Evolutionary conservation across 1,140 invertebrate genomes (phyloP), one percentile per base, ranked within the genome.

Genomic region (Eriosoma lanigerum): DNA sequence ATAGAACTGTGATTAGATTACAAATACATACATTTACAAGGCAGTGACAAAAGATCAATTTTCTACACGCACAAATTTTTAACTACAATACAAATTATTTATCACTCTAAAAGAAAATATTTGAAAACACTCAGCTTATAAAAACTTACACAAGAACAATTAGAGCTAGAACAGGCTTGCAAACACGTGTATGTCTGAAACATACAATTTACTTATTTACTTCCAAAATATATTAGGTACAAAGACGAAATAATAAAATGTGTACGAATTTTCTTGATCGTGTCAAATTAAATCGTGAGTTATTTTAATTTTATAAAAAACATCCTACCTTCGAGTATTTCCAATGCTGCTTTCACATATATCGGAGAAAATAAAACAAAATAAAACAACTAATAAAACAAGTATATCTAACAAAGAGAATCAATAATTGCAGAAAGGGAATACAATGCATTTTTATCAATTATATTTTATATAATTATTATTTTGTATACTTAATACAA

Each of bases 181-280:
- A 95, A 89, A 86, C 93, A 92, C 84, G 93, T 94, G 88, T 94
- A 95, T 82, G 92, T 93, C 94, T 95, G 92, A 86, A 92, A 89
- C 85, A 84, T 84, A 85, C 66, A 81, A 70, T 58, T 60, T 21
- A 48, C 26, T 68, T n/a, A 26, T 76, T 19, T 48, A 56, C n/a
- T 21, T 58, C 6, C 10, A 58, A 58, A 75, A 54, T 38, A n/a
- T n/a, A 73, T 73, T 52, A n/a, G n/a, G n/a, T n/a, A 38, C 17
- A 38, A 38, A 4, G 32, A 38, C 8, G 46, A 81, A 15, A 48
- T 3, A 38, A 38, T 38, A 60, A 48, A 78, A 46, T 56, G 72
- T 24, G 58, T 3, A 26, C 60, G 24, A 60, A 44, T 62, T 3
- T 10, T 62, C 24, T 24, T 24, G 6, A 58, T 17, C 52, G n/a